Evolutionary conservation across 2,888 invertebrate genomes (phyloP).

Genomic region (Archips xylosteana): DNA sequence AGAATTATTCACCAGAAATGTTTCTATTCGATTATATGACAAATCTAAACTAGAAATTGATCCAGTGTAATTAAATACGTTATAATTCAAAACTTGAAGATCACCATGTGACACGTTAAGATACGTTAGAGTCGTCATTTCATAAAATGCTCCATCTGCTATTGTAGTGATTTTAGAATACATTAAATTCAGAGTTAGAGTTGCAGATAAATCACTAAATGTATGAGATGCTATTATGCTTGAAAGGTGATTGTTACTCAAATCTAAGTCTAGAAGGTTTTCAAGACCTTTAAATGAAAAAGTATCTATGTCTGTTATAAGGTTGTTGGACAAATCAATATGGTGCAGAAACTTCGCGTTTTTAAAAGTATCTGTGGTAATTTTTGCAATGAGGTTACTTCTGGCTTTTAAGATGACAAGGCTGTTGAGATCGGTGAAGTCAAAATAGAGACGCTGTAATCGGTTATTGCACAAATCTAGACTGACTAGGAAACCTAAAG

Average conservation of each 20-base stretch:
- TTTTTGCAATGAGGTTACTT: constrained; percentile 8
- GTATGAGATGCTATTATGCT: constrained; percentile 29
- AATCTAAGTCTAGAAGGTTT: constrained; percentile 35
- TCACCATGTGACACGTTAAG: constrained; percentile 16
- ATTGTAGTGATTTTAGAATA: constrained; percentile 32
- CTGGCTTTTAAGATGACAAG: not conserved
- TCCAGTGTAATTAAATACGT: constrained; percentile 19
- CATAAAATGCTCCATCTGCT: constrained; percentile 43
- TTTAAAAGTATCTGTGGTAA: constrained; percentile 3
- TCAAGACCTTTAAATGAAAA: constrained; percentile 41
- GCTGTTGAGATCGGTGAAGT: constrained; percentile 13
- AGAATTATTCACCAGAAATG: constrained; percentile 15
- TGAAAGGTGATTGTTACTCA: constrained; percentile 42
- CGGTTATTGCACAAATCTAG: constrained; percentile 36
- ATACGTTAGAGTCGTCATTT: constrained; percentile 27
- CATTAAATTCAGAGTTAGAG: constrained; percentile 33
- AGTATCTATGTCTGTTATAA: constrained; percentile 33
- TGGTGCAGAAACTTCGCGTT: not conserved
- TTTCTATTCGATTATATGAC: constrained; percentile 15
- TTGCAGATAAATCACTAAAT: constrained; percentile 37
- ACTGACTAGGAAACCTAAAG: constrained; percentile 5
- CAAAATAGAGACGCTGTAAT: constrained; percentile 19
- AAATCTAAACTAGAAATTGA: constrained; percentile 15
- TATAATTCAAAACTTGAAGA: constrained; percentile 8
- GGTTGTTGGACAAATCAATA: constrained; percentile 28